A percentile compares a stretch with the other conserved stretches of the same genome.
Conservation (phyloP, 2,797 vertebrate genomes). For the Poeciliopsis presidionis region DNA sequence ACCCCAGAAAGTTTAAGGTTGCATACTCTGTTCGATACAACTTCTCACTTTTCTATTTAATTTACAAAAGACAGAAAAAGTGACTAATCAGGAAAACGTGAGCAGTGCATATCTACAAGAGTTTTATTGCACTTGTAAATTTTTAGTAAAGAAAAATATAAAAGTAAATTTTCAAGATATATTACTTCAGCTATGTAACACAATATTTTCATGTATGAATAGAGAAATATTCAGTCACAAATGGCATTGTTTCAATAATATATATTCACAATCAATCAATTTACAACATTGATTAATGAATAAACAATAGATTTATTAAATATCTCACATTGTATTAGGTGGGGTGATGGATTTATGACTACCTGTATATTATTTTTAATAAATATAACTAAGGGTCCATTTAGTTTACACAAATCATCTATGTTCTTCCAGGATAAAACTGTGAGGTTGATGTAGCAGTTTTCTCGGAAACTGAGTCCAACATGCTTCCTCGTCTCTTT, state of each 20-base stretch:
- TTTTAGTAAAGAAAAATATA: neutral
- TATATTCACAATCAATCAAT: neutral
- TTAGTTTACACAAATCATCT: neutral
- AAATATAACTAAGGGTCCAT: neutral
- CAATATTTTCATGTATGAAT: neutral
- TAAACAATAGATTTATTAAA: neutral
- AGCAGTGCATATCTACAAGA: neutral
- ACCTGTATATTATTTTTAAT: neutral
- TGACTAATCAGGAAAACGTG: neutral
- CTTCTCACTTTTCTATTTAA: neutral
- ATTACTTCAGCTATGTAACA: neutral
- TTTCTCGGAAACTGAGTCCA: slow-evolving; percentile 27
- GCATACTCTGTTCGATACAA: neutral
- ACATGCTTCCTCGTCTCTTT: slow-evolving; percentile 27
- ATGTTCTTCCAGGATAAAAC: neutral
- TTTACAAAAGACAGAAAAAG: neutral
- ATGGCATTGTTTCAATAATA: neutral
- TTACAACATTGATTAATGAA: neutral
- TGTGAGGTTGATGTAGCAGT: slow-evolving; percentile 2
- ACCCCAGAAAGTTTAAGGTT: neutral
- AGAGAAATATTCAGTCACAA: neutral
- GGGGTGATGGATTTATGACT: neutral
- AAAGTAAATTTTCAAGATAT: neutral
- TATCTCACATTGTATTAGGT: neutral
- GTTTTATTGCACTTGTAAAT: neutral